Conservation (phyloP, 2,797 vertebrate genomes). For the Periparus ater region DNA sequence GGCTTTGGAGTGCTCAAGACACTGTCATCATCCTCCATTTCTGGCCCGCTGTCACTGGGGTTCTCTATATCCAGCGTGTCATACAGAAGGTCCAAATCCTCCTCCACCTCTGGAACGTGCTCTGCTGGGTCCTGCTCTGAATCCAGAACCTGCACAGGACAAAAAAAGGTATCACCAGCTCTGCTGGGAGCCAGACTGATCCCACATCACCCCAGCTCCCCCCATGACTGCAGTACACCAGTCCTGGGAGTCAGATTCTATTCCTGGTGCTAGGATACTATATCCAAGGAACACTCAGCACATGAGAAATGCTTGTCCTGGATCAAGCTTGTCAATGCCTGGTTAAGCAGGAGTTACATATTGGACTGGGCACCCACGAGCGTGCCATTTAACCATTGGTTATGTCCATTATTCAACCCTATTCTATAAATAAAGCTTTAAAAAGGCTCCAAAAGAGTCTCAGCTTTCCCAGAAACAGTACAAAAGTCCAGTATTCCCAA, state of each 20-base stretch:
- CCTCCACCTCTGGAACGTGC: slow-evolving; percentile 90
- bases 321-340: neutral
- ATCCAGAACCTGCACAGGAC: slow-evolving; percentile 85
- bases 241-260: neutral
- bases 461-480: neutral
- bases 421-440: neutral
- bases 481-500: neutral
- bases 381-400: neutral
- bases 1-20: slow-evolving; percentile 97
- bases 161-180: neutral
- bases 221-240: neutral
- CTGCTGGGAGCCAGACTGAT: neutral
- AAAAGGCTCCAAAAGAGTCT: neutral
- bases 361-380: neutral
- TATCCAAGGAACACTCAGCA: neutral
- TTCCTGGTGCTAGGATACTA: neutral
- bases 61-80: slow-evolving; percentile 95
- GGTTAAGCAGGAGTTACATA: neutral
- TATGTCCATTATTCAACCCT: neutral
- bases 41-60: slow-evolving; percentile 94
- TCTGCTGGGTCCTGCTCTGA: slow-evolving; percentile 96
- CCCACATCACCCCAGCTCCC: neutral
- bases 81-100: slow-evolving; percentile 89
- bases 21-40: slow-evolving; percentile 96
- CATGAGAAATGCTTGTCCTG: neutral